Evolutionary conservation across 37 sponge, comb jelly and placozoan genomes (phyloP), one percentile per base, ranked within the genome.

Genomic region (Ephydatia muelleri): DNA sequence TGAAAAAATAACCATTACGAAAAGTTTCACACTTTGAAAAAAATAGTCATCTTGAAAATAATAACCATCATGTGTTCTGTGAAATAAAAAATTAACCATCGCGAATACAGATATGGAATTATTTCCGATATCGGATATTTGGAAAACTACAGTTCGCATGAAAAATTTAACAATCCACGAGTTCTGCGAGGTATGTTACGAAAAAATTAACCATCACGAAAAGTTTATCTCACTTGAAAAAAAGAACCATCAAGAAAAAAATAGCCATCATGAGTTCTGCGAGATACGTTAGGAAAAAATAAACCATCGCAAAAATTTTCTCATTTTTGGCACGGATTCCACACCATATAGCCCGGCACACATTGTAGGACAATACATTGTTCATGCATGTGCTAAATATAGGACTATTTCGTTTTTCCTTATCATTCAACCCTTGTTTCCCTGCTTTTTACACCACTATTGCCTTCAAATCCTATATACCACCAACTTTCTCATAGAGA

Each of bases 171-270:
- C 57, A 5, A 57, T 57, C 43, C 57, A 57, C 57, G 57, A 57
- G 57, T 57, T 57, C 57, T 57, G 57, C 57, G 57, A 57, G 57
- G 57, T 57, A 57, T 57, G 57, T 57, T 57, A 57, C 57, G 19
- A 57, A 57, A 57, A 57, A 57, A 57, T 57, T 57, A 57, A 57
- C 57, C 57, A 57, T 57, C 57, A 57, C 57, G 57, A 57, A 57
- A 57, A 57, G 57, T 57, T 57, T 57, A 57, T 57, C 57, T 57
- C 57, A 57, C 57, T 57, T 57, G 57, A 57, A 57, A 57, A 57
- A 57, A 57, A 57, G 57, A 57, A 57, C 57, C 57, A 57, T 57
- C 57, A 57, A 57, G 57, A 57, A 57, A 57, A 57, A 57, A 57
- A 57, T 57, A 57, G 57, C 57, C 57, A 57, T 57, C 57, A 57